These are phyloP conservation scores for Athetis lepigone DNA, from an alignment of 2,888 invertebrate genomes.

Conservation along the genomic window DNA sequence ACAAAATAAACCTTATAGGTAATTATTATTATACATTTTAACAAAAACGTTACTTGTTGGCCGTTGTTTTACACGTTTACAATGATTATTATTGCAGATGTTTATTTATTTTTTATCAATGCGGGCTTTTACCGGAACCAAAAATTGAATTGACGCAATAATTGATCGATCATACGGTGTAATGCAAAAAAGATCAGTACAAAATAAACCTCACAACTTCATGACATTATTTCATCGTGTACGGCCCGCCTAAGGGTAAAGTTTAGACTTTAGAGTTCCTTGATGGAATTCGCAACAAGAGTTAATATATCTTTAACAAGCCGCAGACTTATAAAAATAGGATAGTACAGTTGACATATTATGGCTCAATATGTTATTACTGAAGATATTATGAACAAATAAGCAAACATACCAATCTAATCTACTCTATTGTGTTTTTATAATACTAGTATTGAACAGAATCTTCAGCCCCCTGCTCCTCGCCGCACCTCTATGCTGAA, in stretches of 20 bases:
- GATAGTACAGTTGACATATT: conserved; percentile 21
- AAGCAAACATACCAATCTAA: conserved; percentile 66
- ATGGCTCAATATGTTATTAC: too few relatives aligned
- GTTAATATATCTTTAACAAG: conserved; percentile 7
- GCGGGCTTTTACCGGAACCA: too few relatives aligned
- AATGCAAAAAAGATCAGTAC: too few relatives aligned
- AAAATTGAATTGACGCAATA: too few relatives aligned
- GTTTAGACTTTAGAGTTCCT: neutral
- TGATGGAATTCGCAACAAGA: neutral
- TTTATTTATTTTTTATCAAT: too few relatives aligned
- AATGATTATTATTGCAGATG: too few relatives aligned
- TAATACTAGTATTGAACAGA: conserved; percentile 58
- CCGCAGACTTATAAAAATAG: conserved; percentile 11
- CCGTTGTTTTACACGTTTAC: neutral
- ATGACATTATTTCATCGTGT: too few relatives aligned
- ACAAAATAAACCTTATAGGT: conserved; percentile 5
- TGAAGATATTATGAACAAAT: conserved; percentile 57
- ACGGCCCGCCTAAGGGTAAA: neutral
- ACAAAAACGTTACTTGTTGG: neutral
- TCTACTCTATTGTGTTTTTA: conserved; percentile 62
- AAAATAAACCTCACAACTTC: too few relatives aligned
- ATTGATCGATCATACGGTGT: too few relatives aligned
- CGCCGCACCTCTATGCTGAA: conserved; percentile 51
- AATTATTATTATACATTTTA: neutral
- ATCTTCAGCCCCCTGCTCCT: conserved; percentile 51